These are phyloP conservation scores for Geotrupes spiniger DNA, from an alignment of 2,888 invertebrate genomes.

Conservation along the genomic window DNA sequence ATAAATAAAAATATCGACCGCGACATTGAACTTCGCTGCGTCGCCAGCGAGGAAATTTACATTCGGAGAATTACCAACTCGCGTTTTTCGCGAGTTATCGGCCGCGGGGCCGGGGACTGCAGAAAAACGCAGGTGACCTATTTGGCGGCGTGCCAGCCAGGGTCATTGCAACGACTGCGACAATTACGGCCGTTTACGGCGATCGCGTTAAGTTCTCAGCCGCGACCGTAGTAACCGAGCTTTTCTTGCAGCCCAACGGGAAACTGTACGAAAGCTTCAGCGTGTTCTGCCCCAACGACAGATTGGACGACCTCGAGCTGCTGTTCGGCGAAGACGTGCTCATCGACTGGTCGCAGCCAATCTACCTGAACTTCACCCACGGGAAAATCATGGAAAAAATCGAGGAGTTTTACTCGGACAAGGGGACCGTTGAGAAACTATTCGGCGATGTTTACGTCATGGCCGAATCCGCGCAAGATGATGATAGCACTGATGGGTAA, in stretches of 20 bases:
- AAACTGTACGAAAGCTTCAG: conserved; percentile 80
- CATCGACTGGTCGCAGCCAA: conserved; percentile 74
- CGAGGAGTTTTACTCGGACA: conserved; percentile 66
- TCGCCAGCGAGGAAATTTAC: too few relatives aligned
- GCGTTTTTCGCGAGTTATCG: too few relatives aligned
- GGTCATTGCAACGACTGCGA: conserved; percentile 32
- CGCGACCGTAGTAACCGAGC: too few relatives aligned
- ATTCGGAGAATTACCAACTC: too few relatives aligned
- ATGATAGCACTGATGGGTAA: conserved; percentile 25
- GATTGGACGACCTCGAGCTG: conserved; percentile 68
- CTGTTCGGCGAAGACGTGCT: conserved; percentile 74
- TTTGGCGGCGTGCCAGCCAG: conserved; percentile 30
- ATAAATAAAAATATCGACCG: too few relatives aligned
- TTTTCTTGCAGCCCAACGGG: conserved; percentile 67
- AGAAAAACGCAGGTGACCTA: conserved; percentile 17
- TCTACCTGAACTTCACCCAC: conserved; percentile 86
- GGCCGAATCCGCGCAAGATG: conserved; percentile 59
- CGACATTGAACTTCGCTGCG: too few relatives aligned
- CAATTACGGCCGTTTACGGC: not conserved
- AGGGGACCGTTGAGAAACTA: conserved; percentile 68
- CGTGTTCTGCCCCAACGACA: conserved; percentile 78
- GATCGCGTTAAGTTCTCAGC: too few relatives aligned
- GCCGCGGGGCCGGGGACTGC: too few relatives aligned
- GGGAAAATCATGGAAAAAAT: conserved; percentile 75
- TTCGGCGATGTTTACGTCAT: conserved; percentile 78